These are phyloP conservation scores for Ginglymostoma cirratum DNA, from an alignment of 2,113 vertebrate genomes.

Conservation along the genomic window DNA sequence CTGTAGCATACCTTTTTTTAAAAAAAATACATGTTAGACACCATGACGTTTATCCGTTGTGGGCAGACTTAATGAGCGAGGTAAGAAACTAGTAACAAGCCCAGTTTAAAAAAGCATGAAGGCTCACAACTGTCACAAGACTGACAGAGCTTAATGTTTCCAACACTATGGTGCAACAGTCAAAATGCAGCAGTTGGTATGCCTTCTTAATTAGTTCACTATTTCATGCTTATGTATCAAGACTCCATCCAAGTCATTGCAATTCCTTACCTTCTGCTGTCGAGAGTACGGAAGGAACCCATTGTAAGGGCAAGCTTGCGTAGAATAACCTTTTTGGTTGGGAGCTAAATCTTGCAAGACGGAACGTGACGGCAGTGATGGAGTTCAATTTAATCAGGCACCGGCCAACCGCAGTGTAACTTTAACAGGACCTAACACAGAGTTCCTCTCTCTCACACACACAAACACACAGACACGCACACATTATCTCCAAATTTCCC, in stretches of 20 bases:
- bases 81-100: not conserved
- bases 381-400: not conserved
- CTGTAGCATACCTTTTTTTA: not conserved
- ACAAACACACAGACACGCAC: not conserved
- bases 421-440: not conserved
- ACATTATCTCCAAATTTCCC: not conserved
- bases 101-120: not conserved
- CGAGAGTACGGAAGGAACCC: not conserved
- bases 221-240: not conserved
- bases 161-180: not conserved
- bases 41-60: not conserved
- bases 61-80: not conserved
- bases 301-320: not conserved
- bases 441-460: not conserved
- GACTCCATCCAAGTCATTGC: not conserved
- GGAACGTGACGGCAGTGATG: not conserved
- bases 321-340: not conserved
- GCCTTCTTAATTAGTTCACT: not conserved
- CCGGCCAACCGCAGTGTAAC: not conserved
- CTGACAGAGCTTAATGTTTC: not conserved
- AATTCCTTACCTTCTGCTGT: not conserved
- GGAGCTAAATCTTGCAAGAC: not conserved
- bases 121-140: not conserved
- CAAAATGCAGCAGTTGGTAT: not conserved
- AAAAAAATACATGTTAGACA: too few species aligned